Evolutionary conservation across 2,797 vertebrate species (phyloP).

Genomic region (Mormyrops attenuatus): DNA sequence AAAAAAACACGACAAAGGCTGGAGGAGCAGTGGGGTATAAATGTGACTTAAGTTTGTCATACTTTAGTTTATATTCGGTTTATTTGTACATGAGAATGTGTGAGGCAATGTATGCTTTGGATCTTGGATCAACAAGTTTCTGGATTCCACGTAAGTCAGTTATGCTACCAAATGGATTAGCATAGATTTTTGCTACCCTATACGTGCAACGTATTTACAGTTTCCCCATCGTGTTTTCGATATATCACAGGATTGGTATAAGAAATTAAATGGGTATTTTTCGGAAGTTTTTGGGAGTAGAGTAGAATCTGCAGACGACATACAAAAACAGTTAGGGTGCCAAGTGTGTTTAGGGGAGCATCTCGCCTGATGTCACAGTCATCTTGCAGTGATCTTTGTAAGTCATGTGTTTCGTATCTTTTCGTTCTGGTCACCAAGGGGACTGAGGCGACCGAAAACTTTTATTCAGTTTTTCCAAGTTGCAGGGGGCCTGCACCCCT

Average conservation of each 20-base stretch:
- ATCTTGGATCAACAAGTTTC: no score
- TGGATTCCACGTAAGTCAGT: neutral
- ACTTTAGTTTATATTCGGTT: neutral
- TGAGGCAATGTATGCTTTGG: no score
- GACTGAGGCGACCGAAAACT: neutral
- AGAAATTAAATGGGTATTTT: neutral
- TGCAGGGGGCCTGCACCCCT: neutral
- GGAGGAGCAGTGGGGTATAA: neutral
- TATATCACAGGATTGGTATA: neutral
- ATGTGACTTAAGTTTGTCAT: neutral
- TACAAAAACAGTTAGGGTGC: neutral
- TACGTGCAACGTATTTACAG: neutral
- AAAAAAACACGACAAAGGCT: neutral
- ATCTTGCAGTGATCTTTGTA: no score
- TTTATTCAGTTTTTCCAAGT: neutral
- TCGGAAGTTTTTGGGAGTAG: neutral
- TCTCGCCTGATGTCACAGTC: no score
- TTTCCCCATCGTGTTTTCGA: neutral
- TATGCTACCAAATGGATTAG: neutral
- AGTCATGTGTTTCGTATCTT: no score
- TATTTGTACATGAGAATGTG: no score
- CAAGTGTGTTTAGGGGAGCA: neutral
- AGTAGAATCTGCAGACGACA: neutral
- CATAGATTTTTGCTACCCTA: neutral
- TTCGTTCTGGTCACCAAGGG: neutral